Base-by-base conservation (phyloP, 2,113 vertebrate species). In the Oreocharis arfaki region DNA sequence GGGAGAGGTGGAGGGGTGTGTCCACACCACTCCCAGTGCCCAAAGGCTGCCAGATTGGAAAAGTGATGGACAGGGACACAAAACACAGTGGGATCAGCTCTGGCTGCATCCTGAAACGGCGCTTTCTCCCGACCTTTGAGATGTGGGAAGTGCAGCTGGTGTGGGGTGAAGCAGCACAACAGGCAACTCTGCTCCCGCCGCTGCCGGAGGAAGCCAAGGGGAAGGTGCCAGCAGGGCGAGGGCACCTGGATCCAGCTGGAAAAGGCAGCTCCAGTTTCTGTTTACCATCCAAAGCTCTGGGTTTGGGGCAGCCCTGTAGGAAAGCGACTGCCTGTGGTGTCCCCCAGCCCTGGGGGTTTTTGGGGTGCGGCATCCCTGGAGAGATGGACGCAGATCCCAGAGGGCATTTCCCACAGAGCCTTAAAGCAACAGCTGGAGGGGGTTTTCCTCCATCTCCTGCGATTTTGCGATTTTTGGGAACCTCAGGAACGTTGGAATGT, bases 231-330 rank as follows among this genome's bases (percentile, higher is more conserved):
- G 65, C n/a, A 19, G 53, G 90, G 81, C 1, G 52, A 77, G 57
- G 76, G 77, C 80, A 73, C 89, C 95, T 19, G 71, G 70, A 85
- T 81, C 91, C 86, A 61, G 77, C 59, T 24, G 53, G 94, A 80
- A 92, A 70, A 68, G 61, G 95, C 87, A 94, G 95, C 97, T 91
- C 94, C 96, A 97, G 97, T 95, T 98, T 95, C 96, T 47, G 75
- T 0, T 79, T 80, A 47, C 11, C 80, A 46, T 11, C 9, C 76
- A 60, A 82, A 89, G 56, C 33, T 61, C 69, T 6, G 41, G 41
- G 53, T 22, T 44, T 27, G 49, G 65, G 86, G 68, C 41, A 13
- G 68, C 0, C 6, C 47, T 7, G 44, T 21, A 35, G 89, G 55
- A 23, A 44, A 67, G 35, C 0, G 2, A 1, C 37, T 7, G 57